Evolutionary conservation across 2,888 invertebrate species (phyloP), one percentile per base, ranked within the genome.

Genomic region (Yponomeuta malinellus): DNA sequence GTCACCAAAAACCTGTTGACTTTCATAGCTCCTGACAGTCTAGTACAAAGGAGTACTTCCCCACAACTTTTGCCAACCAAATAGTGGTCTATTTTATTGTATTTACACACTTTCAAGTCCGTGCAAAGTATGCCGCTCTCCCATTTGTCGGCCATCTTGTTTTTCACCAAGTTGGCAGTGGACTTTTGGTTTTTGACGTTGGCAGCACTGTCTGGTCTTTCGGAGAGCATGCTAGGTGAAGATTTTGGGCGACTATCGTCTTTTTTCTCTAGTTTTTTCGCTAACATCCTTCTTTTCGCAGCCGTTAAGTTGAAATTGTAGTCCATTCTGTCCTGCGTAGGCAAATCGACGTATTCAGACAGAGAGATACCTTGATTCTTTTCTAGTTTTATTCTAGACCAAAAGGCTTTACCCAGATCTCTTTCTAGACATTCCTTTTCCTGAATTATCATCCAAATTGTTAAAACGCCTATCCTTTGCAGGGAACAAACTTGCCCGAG

Each of bases 381-480:
- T 73, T 89, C 87, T 8, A 90, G 74, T 71, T 81, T 87, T 72
- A 88, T 80, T 82, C 82, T 88, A 0, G 92, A 90, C 84, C 88
- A 88, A 72, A 79, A 88, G 0, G 91, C 87, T 76, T 86, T 88
- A 4, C 90, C 90, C 0, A 87, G 80, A 37, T 91, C 90, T 15
- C 75, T 75, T 0, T 74, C 70, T 2, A 72, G 59, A 1, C 73
- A 75, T 75, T 81, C 73, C 75, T 82, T 90, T 33, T 90, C 87
- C 78, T 88, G 87, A 37, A 88, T 78, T 74, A 92, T 84, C 0
- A 82, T 84, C 90, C 91, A 92, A 75, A 88, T 81, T 71, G 84
- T 84, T 10, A 93, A 71, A 4, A 86, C 73, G 5, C 92, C 92
- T 48, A 79, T 78, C 8, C 83, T 79, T 79, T 89, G 90, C 70